A percentile compares a stretch with the other conserved stretches of the same genome.
Evolutionary conservation across 2,797 vertebrate species (phyloP).

Genomic region (Selene dorsalis): DNA sequence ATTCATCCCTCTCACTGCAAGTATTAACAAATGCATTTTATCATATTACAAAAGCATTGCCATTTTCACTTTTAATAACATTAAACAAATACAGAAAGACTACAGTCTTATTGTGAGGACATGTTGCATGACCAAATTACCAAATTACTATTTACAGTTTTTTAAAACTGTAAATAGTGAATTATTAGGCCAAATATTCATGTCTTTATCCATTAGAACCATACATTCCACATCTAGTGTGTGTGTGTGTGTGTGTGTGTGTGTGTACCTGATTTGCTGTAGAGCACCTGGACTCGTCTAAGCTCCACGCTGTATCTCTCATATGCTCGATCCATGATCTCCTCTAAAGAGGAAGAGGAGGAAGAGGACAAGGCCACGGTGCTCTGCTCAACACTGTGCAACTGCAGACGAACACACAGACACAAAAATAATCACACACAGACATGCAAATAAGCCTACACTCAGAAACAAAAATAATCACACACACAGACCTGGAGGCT

Average conservation of each 20-base stretch:
- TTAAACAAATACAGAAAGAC: too few species aligned
- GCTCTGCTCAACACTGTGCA: constrained; percentile 90
- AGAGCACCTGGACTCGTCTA: constrained; percentile 92
- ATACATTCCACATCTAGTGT: too few species aligned
- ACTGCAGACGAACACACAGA: constrained; percentile 74
- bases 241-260: constrained; percentile 7
- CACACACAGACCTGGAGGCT: constrained; percentile 86
- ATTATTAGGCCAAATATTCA: too few species aligned
- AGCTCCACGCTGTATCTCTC: constrained; percentile 92
- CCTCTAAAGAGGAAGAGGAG: constrained; percentile 91
- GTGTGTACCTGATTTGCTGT: constrained; percentile 90
- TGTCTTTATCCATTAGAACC: too few species aligned
- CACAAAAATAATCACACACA: constrained; percentile 67
- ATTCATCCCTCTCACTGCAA: too few species aligned
- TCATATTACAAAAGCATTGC: too few species aligned
- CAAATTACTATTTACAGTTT: too few species aligned
- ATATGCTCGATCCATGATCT: constrained; percentile 98
- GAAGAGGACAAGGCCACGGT: constrained; percentile 67
- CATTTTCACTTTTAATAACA: too few species aligned
- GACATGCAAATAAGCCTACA: constrained; percentile 60
- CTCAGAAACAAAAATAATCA: not conserved
- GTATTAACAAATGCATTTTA: too few species aligned
- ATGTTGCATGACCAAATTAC: too few species aligned
- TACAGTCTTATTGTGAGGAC: too few species aligned
- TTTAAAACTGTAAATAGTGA: too few species aligned